Percentiles rank a stretch among this genome's conserved stretches.
Conservation (phyloP, 2,888 invertebrate species). For the Leuctra nigra region DNA sequence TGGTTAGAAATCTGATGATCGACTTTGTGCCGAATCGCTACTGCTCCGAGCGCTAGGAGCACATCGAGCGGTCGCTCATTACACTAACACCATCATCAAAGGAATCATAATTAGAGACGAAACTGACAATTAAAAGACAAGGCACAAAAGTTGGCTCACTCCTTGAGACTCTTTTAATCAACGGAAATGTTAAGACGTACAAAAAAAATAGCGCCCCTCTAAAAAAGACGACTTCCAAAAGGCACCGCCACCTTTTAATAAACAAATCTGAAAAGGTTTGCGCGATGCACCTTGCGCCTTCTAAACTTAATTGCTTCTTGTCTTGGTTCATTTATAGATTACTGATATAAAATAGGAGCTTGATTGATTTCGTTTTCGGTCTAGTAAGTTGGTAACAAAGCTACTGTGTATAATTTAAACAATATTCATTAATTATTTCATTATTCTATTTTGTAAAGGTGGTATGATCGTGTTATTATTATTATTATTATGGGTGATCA, state of each 20-base stretch:
- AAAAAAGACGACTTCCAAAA: too few species aligned
- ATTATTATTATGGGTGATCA: too few species aligned
- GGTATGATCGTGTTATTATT: too few species aligned
- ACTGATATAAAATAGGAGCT: conserved; percentile 1
- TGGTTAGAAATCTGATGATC: too few species aligned
- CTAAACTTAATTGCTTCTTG: conserved; percentile 14
- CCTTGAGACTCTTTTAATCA: conserved; percentile 13
- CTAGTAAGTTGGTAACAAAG: conserved; percentile 8
- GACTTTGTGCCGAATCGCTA: too few species aligned
- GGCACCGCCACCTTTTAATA: conserved; percentile 9
- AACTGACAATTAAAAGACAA: conserved; percentile 12
- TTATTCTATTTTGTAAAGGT: conserved; percentile 2
- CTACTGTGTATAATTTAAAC: conserved; percentile 13
- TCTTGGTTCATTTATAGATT: conserved; percentile 16
- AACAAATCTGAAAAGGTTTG: conserved; percentile 6
- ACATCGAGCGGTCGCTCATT: too few species aligned
- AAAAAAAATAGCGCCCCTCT: neutral
- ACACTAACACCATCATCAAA: too few species aligned
- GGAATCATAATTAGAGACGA: conserved; percentile 9
- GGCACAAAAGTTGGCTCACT: neutral
- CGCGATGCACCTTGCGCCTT: neutral
- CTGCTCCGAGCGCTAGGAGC: too few species aligned
- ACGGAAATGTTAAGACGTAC: neutral
- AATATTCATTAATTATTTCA: conserved; percentile 15
- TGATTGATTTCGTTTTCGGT: conserved; percentile 10